Conservation (phyloP, 1,140 invertebrate genomes). For the Luehdorfia chinensis region DNA sequence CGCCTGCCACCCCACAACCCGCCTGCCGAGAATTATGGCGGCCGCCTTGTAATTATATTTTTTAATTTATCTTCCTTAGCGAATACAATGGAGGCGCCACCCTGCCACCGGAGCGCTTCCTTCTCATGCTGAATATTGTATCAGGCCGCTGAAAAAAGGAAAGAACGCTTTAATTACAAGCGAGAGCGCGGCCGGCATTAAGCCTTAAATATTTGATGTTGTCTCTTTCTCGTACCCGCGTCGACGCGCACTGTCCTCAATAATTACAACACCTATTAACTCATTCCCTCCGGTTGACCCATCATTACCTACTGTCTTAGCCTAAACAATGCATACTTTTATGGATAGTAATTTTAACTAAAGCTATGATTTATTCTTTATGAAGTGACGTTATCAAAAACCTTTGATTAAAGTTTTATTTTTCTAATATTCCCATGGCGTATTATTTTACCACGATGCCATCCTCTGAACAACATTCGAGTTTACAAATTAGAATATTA, state of each 20-base stretch:
- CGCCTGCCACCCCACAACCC: slow-evolving; percentile 49
- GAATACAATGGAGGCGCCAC: slow-evolving; percentile 76
- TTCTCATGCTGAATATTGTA: slow-evolving; percentile 76
- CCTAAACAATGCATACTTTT: no score
- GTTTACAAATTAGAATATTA: no score
- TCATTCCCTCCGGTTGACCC: slow-evolving; percentile 57
- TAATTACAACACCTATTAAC: slow-evolving; percentile 75
- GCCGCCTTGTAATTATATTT: slow-evolving; percentile 79
- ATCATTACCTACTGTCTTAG: slow-evolving; percentile 36
- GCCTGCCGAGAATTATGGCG: slow-evolving; percentile 77
- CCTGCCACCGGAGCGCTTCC: slow-evolving; percentile 71
- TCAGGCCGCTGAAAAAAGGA: slow-evolving; percentile 76
- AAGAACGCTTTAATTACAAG: slow-evolving; percentile 77
- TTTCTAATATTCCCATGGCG: no score
- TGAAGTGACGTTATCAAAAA: no score
- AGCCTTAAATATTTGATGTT: slow-evolving; percentile 74
- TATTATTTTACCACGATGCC: no score
- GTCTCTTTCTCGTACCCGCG: slow-evolving; percentile 61
- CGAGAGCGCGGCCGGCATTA: slow-evolving; percentile 70
- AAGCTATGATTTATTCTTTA: no score
- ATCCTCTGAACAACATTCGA: no score
- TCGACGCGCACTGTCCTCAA: slow-evolving; percentile 47
- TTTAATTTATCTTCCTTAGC: slow-evolving; percentile 80
- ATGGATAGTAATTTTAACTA: no score
- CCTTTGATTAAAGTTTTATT: no score